Evolutionary conservation across 1,140 invertebrate species (phyloP).

Genomic region (Sinella curviseta): DNA sequence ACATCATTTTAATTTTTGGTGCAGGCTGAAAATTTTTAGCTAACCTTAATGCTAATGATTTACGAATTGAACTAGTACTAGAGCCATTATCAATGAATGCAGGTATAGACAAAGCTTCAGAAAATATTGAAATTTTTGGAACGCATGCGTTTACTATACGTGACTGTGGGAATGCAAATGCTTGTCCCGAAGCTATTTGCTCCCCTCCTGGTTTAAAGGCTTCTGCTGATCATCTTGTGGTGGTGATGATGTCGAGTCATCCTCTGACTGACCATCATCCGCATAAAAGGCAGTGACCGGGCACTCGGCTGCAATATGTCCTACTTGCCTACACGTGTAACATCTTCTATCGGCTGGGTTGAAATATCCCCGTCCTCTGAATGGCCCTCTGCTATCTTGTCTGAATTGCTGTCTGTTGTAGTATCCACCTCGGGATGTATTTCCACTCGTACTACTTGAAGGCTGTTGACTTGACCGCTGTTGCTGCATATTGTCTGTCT

Average conservation of each 20-base stretch:
- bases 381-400: not conserved
- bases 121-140: not conserved
- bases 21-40: not conserved
- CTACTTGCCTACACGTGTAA: not conserved
- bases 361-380: not conserved
- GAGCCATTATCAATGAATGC: not conserved
- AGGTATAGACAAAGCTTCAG: not conserved
- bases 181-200: not conserved
- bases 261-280: too few relatives aligned
- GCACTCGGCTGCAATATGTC: not conserved
- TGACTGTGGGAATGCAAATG: not conserved
- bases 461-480: not conserved
- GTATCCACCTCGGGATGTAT: too few relatives aligned
- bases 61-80: not conserved
- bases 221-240: not conserved
- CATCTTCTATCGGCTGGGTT: not conserved
- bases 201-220: conserved; percentile 1
- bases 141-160: not conserved
- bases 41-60: conserved; percentile 2
- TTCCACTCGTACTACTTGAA: not conserved
- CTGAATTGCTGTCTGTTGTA: not conserved
- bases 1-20: not conserved
- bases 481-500: not conserved
- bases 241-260: too few relatives aligned
- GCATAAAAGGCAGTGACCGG: not conserved